phyloP scores from a whole-genome alignment of 2,113 vertebrate species.

The Elephas maximus region DNA sequence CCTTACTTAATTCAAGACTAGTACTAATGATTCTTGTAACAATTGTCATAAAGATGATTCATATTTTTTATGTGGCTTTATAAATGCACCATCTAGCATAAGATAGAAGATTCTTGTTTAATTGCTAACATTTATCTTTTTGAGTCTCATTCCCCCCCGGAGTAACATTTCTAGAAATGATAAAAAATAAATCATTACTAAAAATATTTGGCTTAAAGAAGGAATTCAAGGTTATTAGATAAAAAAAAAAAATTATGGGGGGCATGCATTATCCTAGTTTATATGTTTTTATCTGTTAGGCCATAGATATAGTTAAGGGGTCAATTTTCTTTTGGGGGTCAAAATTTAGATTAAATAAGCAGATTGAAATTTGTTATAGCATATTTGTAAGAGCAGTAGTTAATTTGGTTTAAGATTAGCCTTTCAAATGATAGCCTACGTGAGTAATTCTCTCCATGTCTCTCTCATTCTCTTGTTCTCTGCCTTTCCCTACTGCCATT shows the following conservation, averaged over 20 bases:
- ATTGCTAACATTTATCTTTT: constrained; percentile 86
- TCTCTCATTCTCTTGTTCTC: not conserved
- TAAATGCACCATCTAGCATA: constrained; percentile 80
- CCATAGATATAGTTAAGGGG: constrained; percentile 19
- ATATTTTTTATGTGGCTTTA: constrained; percentile 82
- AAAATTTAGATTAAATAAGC: constrained; percentile 43
- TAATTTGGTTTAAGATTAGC: constrained; percentile 39
- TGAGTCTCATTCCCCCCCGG: constrained; percentile 74
- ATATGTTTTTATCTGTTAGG: not conserved
- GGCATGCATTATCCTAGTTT: not conserved
- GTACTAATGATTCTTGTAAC: constrained; percentile 83
- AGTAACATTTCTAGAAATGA: constrained; percentile 79
- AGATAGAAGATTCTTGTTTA: constrained; percentile 83
- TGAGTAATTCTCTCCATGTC: not conserved
- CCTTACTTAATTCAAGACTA: constrained; percentile 79
- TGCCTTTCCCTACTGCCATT: not conserved
- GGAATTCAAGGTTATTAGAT: constrained; percentile 66
- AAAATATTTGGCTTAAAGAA: constrained; percentile 75
- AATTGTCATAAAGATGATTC: constrained; percentile 85
- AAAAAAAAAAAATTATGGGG: constrained; percentile 39
- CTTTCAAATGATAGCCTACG: not conserved
- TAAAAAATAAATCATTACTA: constrained; percentile 80
- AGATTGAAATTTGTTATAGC: not conserved
- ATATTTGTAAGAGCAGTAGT: constrained; percentile 31
- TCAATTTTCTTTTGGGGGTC: constrained; percentile 45